Evolutionary conservation across 2,888 invertebrate genomes (phyloP), one percentile per base, ranked within the genome.

Genomic region (Thymelicus sylvestris): DNA sequence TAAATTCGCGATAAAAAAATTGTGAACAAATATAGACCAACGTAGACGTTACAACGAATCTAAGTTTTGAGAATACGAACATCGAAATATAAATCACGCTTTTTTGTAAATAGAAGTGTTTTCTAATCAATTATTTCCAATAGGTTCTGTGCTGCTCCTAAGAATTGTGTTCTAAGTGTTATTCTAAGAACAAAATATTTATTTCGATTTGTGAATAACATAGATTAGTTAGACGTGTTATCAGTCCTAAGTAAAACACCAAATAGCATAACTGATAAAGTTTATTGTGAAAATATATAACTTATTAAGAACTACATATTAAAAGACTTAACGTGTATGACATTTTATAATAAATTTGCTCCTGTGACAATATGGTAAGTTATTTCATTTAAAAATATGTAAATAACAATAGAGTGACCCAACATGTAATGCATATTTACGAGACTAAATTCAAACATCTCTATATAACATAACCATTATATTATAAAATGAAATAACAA

Each of bases 21-120:
- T 77, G 76, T 78, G 76, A 79, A 79, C 73, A 72, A 71, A 75
- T 73, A 74, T 78, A 76, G 74, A 76, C 76, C 79, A 81, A 83
- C 78, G 79, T 80, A 86, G 79, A 82, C 75, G 68, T 78, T 79
- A 89, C 92, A 92, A 91, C 92, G 92, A 92, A 91, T 83, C 71
- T 74, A 69, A 73, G 66, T 65, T 60, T 61, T 59, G 15, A 57
- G 59, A 70, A 63, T 44, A 44, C 24, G 74, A 63, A 61, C 72
- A 76, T 76, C 77, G 78, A 78, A 75, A 55, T 38, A 66, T 65
- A 60, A 71, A 73, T 60, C 74, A 70, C 71, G 73, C 67, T 73
- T 73, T 74, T 67, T 72, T 71, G 60, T 70, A 70, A 64, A 68
- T 52, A 62, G 66, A 67, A 66, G 62, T 70, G 73, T 76, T 6